Evolutionary conservation across 2,797 vertebrate genomes (phyloP), one percentile per base, ranked within the genome.

Genomic region (Pangasius sanitwongsei): DNA sequence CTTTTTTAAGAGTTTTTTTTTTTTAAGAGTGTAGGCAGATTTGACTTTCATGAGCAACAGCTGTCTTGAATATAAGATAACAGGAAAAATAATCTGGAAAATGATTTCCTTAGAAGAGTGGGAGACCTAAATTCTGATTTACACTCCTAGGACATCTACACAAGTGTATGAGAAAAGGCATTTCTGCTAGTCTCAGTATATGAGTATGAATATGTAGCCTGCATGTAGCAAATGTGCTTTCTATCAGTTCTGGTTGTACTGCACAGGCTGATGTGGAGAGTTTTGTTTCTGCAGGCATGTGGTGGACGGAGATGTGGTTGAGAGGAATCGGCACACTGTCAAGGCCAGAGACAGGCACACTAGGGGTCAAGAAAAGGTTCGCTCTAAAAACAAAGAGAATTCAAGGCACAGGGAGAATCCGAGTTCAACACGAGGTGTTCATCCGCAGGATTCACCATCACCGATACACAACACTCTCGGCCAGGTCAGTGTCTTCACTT

Each of bases 391-490:
- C 28, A 86, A 53, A 86, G 63, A 88, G 75, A 89, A n/a, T 23
- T 57, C 61, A 25, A 89, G 80, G 25, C 87, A 67, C 75, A 90
- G 93, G 20, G 87, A 87, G 86, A 87, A 53, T 87, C 92, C 65
- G 83, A 87, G 86, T 18, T 85, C 82, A 78, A 57, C 91, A 50
- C 75, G 69, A 57, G 87, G 86, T 50, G 80, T 88, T 82, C 83
- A 57, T n/a, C n/a, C 82, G 20, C 81, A 37, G 61, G 82, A 86
- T 86, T 89, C 92, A 20, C 88, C 94, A 0, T 96, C 96, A 89
- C 94, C 95, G 6, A 74, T 97, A 90, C 95, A 93, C 81, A 93
- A 86, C 25, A 92, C 94, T 41, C 91, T 96, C 82, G 94, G 94
- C 93, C 94, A 96, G 96, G 96, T 96, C 55, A 61, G 92, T 89